Percentiles rank a stretch among this genome's conserved stretches.
Conservation (phyloP, 2,113 vertebrate genomes). For the Rhagologus leucostigma region DNA sequence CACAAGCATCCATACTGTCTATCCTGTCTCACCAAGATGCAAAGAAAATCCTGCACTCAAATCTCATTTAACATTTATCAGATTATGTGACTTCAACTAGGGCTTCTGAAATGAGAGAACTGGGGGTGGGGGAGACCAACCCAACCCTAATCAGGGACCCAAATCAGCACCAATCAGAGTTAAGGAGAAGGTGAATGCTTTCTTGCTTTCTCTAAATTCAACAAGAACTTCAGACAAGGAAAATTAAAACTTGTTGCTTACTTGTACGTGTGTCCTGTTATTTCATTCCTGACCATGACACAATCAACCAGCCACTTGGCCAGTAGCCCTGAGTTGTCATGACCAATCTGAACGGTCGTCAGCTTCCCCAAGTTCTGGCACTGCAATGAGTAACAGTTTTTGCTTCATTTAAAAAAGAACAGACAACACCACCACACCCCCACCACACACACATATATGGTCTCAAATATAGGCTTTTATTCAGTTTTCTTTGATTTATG, state of each 20-base stretch:
- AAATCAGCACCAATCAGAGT: not conserved
- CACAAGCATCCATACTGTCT: not conserved
- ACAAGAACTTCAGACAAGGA: not conserved
- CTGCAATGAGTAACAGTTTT: constrained; percentile 75
- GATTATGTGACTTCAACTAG: not conserved
- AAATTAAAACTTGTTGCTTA: constrained; percentile 73
- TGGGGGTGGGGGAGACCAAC: not conserved
- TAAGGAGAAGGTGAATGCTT: not conserved
- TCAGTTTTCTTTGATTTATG: not conserved
- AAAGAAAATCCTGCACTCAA: not conserved
- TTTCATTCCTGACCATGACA: constrained; percentile 97
- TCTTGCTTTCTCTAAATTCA: not conserved
- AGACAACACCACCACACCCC: not conserved
- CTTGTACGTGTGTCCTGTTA: constrained; percentile 95
- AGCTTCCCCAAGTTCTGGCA: constrained; percentile 95
- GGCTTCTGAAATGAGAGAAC: not conserved
- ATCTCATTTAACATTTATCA: not conserved
- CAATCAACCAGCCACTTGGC: constrained; percentile 98
- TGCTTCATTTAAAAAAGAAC: constrained; percentile 6
- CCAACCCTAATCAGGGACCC: not conserved
- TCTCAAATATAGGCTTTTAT: not conserved
- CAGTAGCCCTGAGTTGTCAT: constrained; percentile 94
- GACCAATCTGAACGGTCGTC: constrained; percentile 93
- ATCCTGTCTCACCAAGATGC: not conserved
- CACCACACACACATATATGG: not conserved